Percentiles rank a stretch among this genome's conserved stretches.
Evolutionary conservation across 2,888 invertebrate species (phyloP).

Genomic region (Apomyelois bistriatella): DNA sequence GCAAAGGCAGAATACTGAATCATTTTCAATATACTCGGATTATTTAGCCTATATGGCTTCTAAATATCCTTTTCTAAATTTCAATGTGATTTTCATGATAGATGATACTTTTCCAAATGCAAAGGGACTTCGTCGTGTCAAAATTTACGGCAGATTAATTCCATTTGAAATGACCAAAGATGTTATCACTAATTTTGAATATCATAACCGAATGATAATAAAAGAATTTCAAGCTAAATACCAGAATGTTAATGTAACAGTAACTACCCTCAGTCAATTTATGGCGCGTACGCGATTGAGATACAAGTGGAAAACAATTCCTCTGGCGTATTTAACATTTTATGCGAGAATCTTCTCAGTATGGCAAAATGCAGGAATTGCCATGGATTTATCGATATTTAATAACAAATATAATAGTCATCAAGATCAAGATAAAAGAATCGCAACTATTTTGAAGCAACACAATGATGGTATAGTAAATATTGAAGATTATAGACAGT

Average conservation of each 20-base stretch:
- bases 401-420: conserved; percentile 40
- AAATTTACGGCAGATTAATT: conserved; percentile 41
- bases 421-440: conserved; percentile 35
- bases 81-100: conserved; percentile 57
- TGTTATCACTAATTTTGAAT: conserved; percentile 34
- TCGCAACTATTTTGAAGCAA: conserved; percentile 49
- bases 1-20: conserved; percentile 36
- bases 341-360: conserved; percentile 72
- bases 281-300: conserved; percentile 73
- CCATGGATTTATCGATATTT: conserved; percentile 49
- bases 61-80: conserved; percentile 48
- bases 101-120: conserved; percentile 45
- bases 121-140: conserved; percentile 33
- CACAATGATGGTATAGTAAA: conserved; percentile 56
- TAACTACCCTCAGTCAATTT: conserved; percentile 55
- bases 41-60: conserved; percentile 52
- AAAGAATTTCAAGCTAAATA: conserved; percentile 47
- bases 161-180: conserved; percentile 29
- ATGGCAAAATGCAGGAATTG: conserved; percentile 79
- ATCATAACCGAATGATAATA: conserved; percentile 34
- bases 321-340: conserved; percentile 62
- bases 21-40: conserved; percentile 44
- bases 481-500: conserved; percentile 42
- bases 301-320: conserved; percentile 68
- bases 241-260: conserved; percentile 62